Base-by-base conservation (phyloP, 2,113 vertebrate genomes). In the Lucifuga dentata region DNA sequence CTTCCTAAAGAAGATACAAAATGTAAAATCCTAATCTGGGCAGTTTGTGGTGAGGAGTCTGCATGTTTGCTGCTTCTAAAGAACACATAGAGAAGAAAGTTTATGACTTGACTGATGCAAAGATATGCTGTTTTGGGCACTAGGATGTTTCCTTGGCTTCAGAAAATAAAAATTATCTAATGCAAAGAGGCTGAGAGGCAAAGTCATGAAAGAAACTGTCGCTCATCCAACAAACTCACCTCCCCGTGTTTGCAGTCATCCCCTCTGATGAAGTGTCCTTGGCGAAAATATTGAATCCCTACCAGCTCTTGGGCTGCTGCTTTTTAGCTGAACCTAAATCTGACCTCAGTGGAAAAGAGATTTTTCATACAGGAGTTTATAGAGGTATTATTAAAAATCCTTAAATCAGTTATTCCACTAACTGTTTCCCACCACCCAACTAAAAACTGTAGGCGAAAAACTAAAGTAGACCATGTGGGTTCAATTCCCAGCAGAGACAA, bases 131-230 rank as follows among this genome's bases (percentile, higher is more conserved):
- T 20, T 68, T 68, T 2, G 72, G 80, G 64, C 43, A 55, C 38
- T 33, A 56, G 83, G 63, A 41, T 73, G n/a, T 83, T 76, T 78
- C 72, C 44, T 50, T 23, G 75, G 70, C 82, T 85, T 73, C 70
- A 81, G 66, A 63, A 82, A 83, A 83, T 85, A 73, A 78, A n/a
- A n/a, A n/a, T 53, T 16, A 75, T 70, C 76, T 73, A 12, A 9
- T 12, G 52, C 78, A 70, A 58, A 45, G 52, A 74, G 43, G 48
- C 56, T 63, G 39, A 4, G 59, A 64, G 66, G 55, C 73, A 38
- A 10, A 4, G 71, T 24, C 74, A 68, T 81, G 61, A 68, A 44
- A 61, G 43, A 55, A 35, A 40, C 71, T 24, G 26, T 52, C 26
- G 41, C 55, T 63, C 74, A 33, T 45, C 35, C 49, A 35, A 68